Evolutionary conservation across 2,797 vertebrate species (phyloP).

Genomic region (Valencia hispanica): DNA sequence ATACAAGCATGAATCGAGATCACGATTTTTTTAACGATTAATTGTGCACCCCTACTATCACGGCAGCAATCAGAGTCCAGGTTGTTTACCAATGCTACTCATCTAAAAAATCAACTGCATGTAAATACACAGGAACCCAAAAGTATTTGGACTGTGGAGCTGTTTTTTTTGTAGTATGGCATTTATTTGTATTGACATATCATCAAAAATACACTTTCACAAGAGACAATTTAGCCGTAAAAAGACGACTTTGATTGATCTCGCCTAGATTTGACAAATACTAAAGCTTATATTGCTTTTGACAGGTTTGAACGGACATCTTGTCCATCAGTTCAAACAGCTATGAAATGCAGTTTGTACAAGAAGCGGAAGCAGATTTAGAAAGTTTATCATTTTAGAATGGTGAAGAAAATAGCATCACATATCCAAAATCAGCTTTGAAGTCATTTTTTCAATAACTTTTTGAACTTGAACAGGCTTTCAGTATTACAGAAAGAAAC

Average conservation of each 20-base stretch:
- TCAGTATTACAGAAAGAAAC: background rate
- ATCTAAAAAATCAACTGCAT: background rate
- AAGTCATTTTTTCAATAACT: too few relatives aligned
- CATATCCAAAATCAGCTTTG: background rate
- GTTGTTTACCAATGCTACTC: slow-evolving; percentile 22
- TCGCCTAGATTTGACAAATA: too few relatives aligned
- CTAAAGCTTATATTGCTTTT: background rate
- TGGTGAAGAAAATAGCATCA: background rate
- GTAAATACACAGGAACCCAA: background rate
- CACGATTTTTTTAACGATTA: too few relatives aligned
- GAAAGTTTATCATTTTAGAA: background rate
- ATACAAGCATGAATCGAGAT: too few relatives aligned
- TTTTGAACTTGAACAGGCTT: background rate
- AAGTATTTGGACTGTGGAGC: background rate
- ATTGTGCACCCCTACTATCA: too few relatives aligned
- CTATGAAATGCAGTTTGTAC: background rate
- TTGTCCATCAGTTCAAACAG: background rate
- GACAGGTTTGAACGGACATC: background rate
- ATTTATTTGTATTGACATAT: background rate
- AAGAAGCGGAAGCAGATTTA: background rate
- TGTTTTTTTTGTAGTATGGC: background rate
- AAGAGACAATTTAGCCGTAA: too few relatives aligned
- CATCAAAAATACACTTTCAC: too few relatives aligned
- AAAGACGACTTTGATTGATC: too few relatives aligned
- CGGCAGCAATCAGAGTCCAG: slow-evolving; percentile 47